Conservation (phyloP, 2,797 vertebrate species). For the Acanthurus tractus region DNA sequence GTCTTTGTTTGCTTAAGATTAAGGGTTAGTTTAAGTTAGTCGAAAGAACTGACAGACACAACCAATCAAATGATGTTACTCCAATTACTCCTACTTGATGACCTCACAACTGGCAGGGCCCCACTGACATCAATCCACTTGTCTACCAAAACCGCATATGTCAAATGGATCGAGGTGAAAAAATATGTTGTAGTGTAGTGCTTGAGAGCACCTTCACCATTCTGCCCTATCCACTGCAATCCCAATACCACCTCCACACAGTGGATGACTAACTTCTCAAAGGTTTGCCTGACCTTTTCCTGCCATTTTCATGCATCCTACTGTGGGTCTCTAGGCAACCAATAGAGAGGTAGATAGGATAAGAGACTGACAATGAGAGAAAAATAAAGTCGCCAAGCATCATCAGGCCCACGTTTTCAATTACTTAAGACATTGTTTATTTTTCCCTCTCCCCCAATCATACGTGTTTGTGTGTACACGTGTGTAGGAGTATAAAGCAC, state of each 20-base stretch:
- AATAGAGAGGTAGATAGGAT: constrained; percentile 51
- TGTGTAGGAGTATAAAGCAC: constrained; percentile 1
- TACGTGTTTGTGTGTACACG: not conserved
- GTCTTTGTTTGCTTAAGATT: constrained; percentile 17
- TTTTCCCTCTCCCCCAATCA: constrained; percentile 23
- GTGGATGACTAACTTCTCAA: constrained; percentile 80
- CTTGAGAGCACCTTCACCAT: constrained; percentile 48
- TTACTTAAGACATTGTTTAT: constrained; percentile 33
- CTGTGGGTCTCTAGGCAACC: constrained; percentile 81
- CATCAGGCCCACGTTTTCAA: constrained; percentile 49
- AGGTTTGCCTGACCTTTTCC: constrained; percentile 82
- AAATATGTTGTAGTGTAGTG: constrained; percentile 16
- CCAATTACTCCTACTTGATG: constrained; percentile 22
- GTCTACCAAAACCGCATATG: not conserved
- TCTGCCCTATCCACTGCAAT: constrained; percentile 45
- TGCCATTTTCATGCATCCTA: constrained; percentile 79
- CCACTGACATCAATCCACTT: not conserved
- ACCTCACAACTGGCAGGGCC: constrained; percentile 8
- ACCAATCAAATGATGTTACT: constrained; percentile 10
- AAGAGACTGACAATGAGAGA: constrained; percentile 48
- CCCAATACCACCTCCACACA: constrained; percentile 71
- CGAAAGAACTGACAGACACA: not conserved
- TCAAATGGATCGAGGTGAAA: constrained; percentile 26
- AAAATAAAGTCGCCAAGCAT: constrained; percentile 64
- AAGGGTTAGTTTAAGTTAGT: constrained; percentile 7